Conservation (phyloP, 2,113 vertebrate species). For the Phyllostomus discolor region DNA sequence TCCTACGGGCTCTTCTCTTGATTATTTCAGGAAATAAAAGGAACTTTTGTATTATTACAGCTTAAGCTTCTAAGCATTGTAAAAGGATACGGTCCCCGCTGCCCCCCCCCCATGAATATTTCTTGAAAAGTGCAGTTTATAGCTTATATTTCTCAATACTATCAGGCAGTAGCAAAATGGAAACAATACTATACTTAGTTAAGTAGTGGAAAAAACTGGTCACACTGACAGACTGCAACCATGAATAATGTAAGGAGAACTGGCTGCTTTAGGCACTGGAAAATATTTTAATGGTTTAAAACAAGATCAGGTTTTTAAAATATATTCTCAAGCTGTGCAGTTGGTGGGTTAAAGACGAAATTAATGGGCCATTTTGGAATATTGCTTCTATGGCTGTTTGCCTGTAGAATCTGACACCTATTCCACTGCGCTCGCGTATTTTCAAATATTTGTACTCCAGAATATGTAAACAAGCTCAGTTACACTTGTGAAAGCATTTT, state of each 20-base stretch:
- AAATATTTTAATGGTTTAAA: conserved; percentile 44
- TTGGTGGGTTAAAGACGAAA: conserved; percentile 40
- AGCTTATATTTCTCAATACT: background rate
- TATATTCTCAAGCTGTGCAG: conserved; percentile 59
- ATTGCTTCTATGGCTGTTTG: background rate
- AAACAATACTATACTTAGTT: conserved; percentile 43
- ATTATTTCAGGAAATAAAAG: conserved; percentile 48
- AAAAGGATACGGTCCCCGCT: background rate
- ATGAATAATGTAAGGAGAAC: conserved; percentile 31
- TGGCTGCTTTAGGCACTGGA: conserved; percentile 46
- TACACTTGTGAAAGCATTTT: background rate
- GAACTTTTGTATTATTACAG: conserved; percentile 49
- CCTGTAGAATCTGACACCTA: background rate
- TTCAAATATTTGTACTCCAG: background rate
- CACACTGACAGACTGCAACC: conserved; percentile 1
- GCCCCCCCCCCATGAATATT: conserved; percentile 1
- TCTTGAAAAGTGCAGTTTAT: conserved; percentile 10
- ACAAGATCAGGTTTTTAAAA: conserved; percentile 51
- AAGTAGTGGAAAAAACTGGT: conserved; percentile 37
- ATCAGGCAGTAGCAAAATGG: conserved; percentile 38
- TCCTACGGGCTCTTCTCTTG: conserved; percentile 39
- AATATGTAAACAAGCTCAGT: conserved; percentile 6
- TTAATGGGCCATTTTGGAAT: conserved; percentile 30
- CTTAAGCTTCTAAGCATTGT: conserved; percentile 26
- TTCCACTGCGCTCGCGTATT: background rate